phyloP scores from a whole-genome alignment of 2,113 vertebrate species.

The Rhadina sibilatrix region DNA sequence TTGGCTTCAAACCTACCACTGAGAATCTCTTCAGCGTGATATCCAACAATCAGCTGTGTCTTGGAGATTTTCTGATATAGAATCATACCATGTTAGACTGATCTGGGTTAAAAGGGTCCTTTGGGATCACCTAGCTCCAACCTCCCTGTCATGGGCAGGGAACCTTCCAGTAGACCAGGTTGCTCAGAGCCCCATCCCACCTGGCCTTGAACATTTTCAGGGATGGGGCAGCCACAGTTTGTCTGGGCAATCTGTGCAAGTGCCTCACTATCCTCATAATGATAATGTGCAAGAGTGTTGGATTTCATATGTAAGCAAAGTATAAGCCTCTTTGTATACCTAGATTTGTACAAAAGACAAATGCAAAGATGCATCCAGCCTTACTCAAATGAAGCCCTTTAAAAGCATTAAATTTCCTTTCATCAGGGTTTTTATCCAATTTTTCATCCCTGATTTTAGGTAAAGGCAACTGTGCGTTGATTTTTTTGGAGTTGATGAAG shows the following conservation, averaged over 20 bases:
- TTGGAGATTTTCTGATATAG: not conserved
- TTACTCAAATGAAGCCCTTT: not conserved
- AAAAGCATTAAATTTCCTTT: not conserved
- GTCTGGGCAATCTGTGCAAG: no score
- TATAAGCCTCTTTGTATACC: not conserved
- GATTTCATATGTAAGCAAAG: not conserved
- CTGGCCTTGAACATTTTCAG: not conserved
- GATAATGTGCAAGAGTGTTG: not conserved
- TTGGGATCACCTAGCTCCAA: not conserved
- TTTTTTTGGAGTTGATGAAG: not conserved
- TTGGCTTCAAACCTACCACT: not conserved
- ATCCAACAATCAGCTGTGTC: not conserved
- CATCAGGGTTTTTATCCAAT: not conserved
- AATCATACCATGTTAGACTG: not conserved
- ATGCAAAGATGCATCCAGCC: not conserved
- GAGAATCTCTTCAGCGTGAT: not conserved
- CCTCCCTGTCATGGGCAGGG: no score
- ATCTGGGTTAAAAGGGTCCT: not conserved
- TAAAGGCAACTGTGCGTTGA: not conserved
- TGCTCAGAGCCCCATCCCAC: not conserved
- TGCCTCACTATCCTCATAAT: not conserved
- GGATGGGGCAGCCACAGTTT: not conserved
- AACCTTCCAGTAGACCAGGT: not conserved
- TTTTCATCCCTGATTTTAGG: not conserved
- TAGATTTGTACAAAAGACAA: not conserved